Conservation (phyloP, 2,797 vertebrate species). For the Semaprochilodus insignis region DNA sequence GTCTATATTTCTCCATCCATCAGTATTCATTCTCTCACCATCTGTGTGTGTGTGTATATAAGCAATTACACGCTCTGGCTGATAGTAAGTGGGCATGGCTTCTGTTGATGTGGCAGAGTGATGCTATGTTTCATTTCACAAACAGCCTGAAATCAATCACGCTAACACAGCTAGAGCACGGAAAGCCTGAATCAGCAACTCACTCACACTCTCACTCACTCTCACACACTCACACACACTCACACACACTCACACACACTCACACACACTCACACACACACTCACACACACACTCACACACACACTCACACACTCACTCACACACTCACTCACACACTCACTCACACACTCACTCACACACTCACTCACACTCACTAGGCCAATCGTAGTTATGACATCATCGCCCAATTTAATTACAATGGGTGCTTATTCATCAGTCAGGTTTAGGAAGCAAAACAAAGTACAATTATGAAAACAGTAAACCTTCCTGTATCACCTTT, state of each 20-base stretch:
- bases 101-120: constrained; percentile 2
- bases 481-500: too few species aligned
- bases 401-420: too few species aligned
- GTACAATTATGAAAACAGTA: too few species aligned
- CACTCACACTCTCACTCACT: not conserved
- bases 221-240: not conserved
- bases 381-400: too few species aligned
- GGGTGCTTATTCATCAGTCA: too few species aligned
- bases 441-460: too few species aligned
- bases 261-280: too few species aligned
- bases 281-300: too few species aligned
- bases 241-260: not conserved
- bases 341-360: too few species aligned
- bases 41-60: not conserved
- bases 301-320: too few species aligned
- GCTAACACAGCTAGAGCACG: not conserved
- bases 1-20: constrained; percentile 19
- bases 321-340: too few species aligned
- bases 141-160: constrained; percentile 32
- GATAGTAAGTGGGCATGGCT: constrained; percentile 32
- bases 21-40: not conserved
- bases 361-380: too few species aligned
- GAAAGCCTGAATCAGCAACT: constrained; percentile 17
- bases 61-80: constrained; percentile 31
- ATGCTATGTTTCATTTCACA: constrained; percentile 39